phyloP scores from a whole-genome alignment of 2,888 invertebrate genomes.

The Toxonevra muliebris region DNA sequence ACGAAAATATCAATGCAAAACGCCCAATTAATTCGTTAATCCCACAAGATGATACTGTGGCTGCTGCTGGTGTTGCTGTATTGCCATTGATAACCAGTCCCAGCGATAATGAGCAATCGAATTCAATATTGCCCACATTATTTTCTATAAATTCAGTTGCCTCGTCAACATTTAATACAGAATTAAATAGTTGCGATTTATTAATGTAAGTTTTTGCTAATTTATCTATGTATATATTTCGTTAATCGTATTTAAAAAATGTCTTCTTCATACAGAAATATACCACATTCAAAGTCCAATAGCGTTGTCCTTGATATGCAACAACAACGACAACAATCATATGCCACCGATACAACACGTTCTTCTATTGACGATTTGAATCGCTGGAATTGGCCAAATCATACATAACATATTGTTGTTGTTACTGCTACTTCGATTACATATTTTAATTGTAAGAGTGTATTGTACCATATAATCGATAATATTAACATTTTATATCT shows the following conservation, averaged over 20 bases:
- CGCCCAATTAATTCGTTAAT: too few species aligned
- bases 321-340: background rate
- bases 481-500: too few species aligned
- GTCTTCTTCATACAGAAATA: background rate
- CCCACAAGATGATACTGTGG: background rate
- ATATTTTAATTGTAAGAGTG: too few species aligned
- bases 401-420: background rate
- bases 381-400: conserved; percentile 41
- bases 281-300: background rate
- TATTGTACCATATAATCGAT: too few species aligned
- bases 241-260: background rate
- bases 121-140: background rate
- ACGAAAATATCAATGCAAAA: too few species aligned
- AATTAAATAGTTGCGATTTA: background rate
- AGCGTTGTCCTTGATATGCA: too few species aligned
- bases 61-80: background rate
- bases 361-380: conserved; percentile 38
- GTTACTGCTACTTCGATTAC: too few species aligned
- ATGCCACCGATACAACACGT: background rate
- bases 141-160: background rate
- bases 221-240: background rate
- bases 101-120: background rate
- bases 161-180: background rate
- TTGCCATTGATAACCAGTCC: background rate
- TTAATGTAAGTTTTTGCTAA: background rate